Conservation (phyloP, 2,113 vertebrate genomes). For the Pavo muticus region DNA sequence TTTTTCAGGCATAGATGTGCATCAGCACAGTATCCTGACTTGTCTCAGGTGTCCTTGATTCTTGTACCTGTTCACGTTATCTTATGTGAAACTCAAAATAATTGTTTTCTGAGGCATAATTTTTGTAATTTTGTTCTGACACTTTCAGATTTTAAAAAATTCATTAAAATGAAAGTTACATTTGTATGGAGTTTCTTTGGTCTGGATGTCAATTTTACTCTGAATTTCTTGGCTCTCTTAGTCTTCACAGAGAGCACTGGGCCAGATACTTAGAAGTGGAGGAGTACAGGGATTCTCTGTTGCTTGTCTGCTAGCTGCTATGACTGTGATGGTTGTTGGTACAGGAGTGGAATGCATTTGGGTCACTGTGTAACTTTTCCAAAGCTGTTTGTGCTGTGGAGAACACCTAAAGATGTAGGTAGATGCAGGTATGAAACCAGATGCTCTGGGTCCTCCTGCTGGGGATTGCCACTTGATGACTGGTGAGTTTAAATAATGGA, state of each 20-base stretch:
- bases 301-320: background rate
- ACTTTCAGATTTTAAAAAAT: background rate
- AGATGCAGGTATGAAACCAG: background rate
- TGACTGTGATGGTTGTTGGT: accelerated
- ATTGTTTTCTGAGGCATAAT: background rate
- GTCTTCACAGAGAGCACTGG: background rate
- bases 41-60: background rate
- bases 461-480: background rate
- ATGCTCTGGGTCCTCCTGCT: background rate
- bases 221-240: background rate
- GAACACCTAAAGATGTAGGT: background rate
- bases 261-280: background rate
- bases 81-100: background rate
- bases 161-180: background rate
- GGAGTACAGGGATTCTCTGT: background rate
- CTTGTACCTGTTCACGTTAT: background rate
- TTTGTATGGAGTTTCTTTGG: background rate
- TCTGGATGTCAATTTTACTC: background rate
- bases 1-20: background rate
- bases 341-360: background rate
- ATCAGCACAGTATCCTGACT: background rate
- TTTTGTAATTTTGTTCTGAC: background rate
- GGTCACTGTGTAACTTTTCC: background rate
- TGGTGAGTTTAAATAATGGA: background rate
- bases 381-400: background rate